These are phyloP conservation scores for Sphaeramia orbicularis DNA, from an alignment of 2,797 vertebrate species.

Conservation along the genomic window DNA sequence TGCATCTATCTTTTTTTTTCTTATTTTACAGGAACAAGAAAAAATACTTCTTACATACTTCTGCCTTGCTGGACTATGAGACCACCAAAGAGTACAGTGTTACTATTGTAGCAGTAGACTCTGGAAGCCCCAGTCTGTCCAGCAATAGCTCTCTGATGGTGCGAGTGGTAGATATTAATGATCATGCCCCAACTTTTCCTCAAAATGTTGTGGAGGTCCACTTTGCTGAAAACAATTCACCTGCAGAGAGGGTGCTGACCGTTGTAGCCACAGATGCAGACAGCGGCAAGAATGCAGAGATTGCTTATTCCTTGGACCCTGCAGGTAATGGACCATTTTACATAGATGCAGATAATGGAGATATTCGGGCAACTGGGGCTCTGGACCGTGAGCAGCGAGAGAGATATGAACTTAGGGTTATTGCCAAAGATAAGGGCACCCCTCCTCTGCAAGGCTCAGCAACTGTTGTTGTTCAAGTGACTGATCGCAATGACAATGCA, in stretches of 20 bases:
- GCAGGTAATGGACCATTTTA: constrained; percentile 88
- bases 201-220: constrained; percentile 93
- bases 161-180: constrained; percentile 94
- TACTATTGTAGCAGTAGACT: constrained; percentile 96
- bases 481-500: constrained; percentile 95
- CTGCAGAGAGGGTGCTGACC: constrained; percentile 91
- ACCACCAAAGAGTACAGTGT: constrained; percentile 93
- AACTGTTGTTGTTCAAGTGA: constrained; percentile 91
- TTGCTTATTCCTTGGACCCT: constrained; percentile 92
- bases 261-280: constrained; percentile 93
- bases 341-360: constrained; percentile 93
- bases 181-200: constrained; percentile 92
- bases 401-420: constrained; percentile 92
- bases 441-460: constrained; percentile 92
- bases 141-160: constrained; percentile 96
- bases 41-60: constrained; percentile 97
- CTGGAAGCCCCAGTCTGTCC: constrained; percentile 95
- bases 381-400: constrained; percentile 92
- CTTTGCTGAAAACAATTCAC: constrained; percentile 95
- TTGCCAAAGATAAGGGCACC: constrained; percentile 92
- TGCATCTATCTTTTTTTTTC: constrained; percentile 28
- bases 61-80: constrained; percentile 95
- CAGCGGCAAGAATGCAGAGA: constrained; percentile 94
- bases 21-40: constrained; percentile 89
- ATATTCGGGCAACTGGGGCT: constrained; percentile 88